A percentile compares a stretch with the other conserved stretches of the same genome.
Conservation (phyloP, 2,888 invertebrate genomes). For the Labia minor region DNA sequence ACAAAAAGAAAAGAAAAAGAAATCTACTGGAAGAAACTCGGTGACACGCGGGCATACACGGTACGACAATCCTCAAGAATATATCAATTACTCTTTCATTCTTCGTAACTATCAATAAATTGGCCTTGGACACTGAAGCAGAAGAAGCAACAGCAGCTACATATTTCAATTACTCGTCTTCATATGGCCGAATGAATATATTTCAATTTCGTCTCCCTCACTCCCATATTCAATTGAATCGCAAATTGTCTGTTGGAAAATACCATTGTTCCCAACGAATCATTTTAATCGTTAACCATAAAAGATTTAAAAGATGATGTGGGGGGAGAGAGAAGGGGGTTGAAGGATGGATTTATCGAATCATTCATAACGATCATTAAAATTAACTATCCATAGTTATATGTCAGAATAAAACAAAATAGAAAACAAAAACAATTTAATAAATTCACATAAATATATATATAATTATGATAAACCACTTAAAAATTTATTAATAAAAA, state of each 20-base stretch:
- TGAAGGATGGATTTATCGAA: background rate
- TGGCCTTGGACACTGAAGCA: background rate
- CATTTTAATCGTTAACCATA: background rate
- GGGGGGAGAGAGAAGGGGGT: too few species aligned
- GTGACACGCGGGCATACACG: too few species aligned
- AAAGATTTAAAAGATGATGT: too few species aligned
- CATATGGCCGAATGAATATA: background rate
- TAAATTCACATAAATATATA: too few species aligned
- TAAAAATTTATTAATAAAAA: too few species aligned
- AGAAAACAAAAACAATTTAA: too few species aligned
- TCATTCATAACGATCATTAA: background rate
- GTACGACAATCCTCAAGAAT: background rate
- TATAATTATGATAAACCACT: too few species aligned
- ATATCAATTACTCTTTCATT: background rate
- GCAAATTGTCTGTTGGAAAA: background rate
- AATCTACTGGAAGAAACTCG: too few species aligned
- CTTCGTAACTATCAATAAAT: background rate
- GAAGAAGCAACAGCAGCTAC: background rate
- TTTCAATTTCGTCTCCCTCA: background rate
- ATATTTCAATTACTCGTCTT: conserved; percentile 3
- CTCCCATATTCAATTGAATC: background rate
- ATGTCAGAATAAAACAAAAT: too few species aligned
- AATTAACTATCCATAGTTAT: too few species aligned
- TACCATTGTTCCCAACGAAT: background rate
- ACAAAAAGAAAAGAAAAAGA: background rate